Percentiles rank a stretch among this genome's conserved stretches.
Evolutionary conservation across 2,113 vertebrate species (phyloP).

Genomic region (Pao palembangensis): DNA sequence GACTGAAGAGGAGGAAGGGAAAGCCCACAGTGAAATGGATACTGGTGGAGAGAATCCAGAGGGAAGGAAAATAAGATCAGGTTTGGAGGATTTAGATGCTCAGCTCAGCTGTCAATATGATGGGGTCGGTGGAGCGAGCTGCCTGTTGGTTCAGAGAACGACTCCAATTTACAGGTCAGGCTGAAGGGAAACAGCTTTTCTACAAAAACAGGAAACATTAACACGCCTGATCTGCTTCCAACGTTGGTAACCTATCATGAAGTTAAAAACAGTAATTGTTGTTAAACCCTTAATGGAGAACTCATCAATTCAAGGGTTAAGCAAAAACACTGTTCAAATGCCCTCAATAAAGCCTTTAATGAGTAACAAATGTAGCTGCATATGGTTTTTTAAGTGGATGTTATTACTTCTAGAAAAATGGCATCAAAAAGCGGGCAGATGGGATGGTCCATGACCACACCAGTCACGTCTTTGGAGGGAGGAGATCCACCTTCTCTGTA

Average conservation of each 20-base stretch:
- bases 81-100: conserved; percentile 49
- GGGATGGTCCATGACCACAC: not conserved
- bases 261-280: not conserved
- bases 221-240: not conserved
- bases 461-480: not conserved
- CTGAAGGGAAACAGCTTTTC: too few species aligned
- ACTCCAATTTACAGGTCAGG: not conserved
- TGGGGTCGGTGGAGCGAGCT: conserved; percentile 22
- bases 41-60: not conserved
- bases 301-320: conserved; percentile 3
- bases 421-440: conserved; percentile 28
- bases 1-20: not conserved
- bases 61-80: conserved; percentile 22
- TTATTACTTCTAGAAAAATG: conserved; percentile 55
- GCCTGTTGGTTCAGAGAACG: conserved; percentile 27
- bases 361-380: conserved; percentile 43
- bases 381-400: conserved; percentile 63
- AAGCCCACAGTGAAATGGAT: not conserved
- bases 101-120: conserved; percentile 45
- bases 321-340: conserved; percentile 29
- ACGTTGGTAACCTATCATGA: not conserved
- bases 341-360: conserved; percentile 50
- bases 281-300: conserved; percentile 20
- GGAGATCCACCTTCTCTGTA: too few species aligned
- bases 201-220: too few species aligned